phyloP scores from a whole-genome alignment of 2,797 vertebrate species.

The Sphenopsis melanotis region DNA sequence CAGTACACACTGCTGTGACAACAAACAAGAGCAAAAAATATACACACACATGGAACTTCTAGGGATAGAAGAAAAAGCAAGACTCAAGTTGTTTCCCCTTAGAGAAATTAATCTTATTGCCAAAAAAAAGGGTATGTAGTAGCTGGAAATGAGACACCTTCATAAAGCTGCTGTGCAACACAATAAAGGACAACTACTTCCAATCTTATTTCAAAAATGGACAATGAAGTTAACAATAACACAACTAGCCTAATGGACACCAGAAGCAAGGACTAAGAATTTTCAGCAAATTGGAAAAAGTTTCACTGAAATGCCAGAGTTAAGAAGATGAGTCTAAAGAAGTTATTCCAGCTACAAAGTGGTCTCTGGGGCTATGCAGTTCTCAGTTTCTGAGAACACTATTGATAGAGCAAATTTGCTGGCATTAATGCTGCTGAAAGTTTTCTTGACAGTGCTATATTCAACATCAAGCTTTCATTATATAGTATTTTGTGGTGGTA shows the following conservation, averaged over 20 bases:
- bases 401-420: background rate
- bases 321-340: background rate
- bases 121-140: background rate
- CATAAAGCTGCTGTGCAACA: background rate
- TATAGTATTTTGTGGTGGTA: background rate
- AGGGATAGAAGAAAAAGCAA: background rate
- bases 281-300: background rate
- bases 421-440: background rate
- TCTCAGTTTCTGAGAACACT: background rate
- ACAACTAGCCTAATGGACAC: background rate
- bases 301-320: background rate
- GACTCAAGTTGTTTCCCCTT: background rate
- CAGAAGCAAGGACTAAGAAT: background rate
- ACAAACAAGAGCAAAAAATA: background rate
- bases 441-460: background rate
- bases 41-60: fast-evolving
- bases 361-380: background rate
- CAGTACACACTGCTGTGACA: background rate
- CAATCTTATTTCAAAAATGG: background rate
- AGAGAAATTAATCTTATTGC: background rate
- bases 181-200: background rate
- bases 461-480: background rate
- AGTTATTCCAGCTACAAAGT: background rate
- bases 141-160: background rate
- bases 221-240: background rate